Base-by-base conservation (phyloP, 2,113 vertebrate species). In the Crotalus viridis region DNA sequence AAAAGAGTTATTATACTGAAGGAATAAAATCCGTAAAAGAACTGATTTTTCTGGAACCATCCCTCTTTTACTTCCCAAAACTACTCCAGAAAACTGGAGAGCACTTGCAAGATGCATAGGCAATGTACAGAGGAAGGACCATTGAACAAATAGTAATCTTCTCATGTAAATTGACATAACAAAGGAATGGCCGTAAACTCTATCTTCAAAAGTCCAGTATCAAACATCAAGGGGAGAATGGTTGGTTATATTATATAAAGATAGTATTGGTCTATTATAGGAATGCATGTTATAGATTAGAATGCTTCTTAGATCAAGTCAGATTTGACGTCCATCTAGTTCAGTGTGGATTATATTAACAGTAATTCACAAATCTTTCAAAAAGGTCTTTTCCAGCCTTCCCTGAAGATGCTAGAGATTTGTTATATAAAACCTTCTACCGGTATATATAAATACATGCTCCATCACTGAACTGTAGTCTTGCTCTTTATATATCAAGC, bases 141-240 rank as follows among this genome's bases (percentile, higher is more conserved):
- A 81, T 3, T 43, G 17, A 19, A 81, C 33, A 96, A 91, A 94
- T 96, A 95, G 90, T 94, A 96, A 96, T 95, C 94, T 95, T 96
- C 91, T 96, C 93, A 95, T 87, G 56, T 93, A 93, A 9, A 95
- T 93, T 88, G 93, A 95, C 91, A 95, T 81, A 81, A 81, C 33
- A 39, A 88, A 96, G 15, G 88, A 87, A 91, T 55, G 93, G 93
- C 61, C 91, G 93, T 94, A 93, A 64, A 93, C 55, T 91, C 57
- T 1, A 0, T 91, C 92, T 95, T 28, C 0, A 93, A 94, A 93
- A 94, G 93, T 89, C 56, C 87, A 86, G 87, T 92, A 52, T 59
- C n/a, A 95, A 87, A 90, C 85, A 74, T 92, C 90, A 92, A 2
- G 13, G n/a, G 4, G 28, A 69, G 2, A 5, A n/a, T 5, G 5